Evolutionary conservation across 2,888 invertebrate genomes (phyloP).

Genomic region (Drosophila stalkeri): DNA sequence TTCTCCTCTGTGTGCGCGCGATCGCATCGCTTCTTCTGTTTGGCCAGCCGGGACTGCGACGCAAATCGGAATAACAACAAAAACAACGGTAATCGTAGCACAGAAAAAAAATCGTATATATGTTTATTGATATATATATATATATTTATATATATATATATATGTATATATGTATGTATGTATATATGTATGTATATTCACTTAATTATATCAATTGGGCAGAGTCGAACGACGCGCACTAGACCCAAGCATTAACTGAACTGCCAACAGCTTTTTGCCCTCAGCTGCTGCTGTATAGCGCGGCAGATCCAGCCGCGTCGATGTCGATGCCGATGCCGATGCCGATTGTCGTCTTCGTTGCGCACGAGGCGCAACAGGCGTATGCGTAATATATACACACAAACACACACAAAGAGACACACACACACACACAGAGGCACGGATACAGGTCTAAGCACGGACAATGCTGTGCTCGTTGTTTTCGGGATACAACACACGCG

Average conservation of each 20-base stretch:
- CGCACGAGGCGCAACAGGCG: slow-evolving; percentile 57
- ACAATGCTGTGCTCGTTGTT: slow-evolving; percentile 21
- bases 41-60: slow-evolving; percentile 40
- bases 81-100: slow-evolving; percentile 4
- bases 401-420: neutral
- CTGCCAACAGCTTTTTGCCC: slow-evolving; percentile 23
- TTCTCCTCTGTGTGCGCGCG: slow-evolving; percentile 22
- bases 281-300: slow-evolving; percentile 1
- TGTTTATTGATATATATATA: too few relatives aligned
- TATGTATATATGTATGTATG: neutral
- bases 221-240: slow-evolving; percentile 25
- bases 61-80: slow-evolving; percentile 33
- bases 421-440: neutral
- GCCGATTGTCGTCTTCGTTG: slow-evolving; percentile 35
- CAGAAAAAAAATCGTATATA: neutral
- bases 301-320: slow-evolving; percentile 10
- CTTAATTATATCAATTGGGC: neutral
- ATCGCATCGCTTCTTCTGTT: slow-evolving; percentile 53
- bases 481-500: slow-evolving; percentile 34
- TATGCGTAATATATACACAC: slow-evolving; percentile 45
- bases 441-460: slow-evolving; percentile 18
- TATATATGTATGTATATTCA: neutral
- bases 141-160: neutral
- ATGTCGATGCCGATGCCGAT: slow-evolving; percentile 11
- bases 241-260: slow-evolving; percentile 44